phyloP scores from a whole-genome alignment of 1,140 invertebrate genomes.

The Drosophila kurseongensis region DNA sequence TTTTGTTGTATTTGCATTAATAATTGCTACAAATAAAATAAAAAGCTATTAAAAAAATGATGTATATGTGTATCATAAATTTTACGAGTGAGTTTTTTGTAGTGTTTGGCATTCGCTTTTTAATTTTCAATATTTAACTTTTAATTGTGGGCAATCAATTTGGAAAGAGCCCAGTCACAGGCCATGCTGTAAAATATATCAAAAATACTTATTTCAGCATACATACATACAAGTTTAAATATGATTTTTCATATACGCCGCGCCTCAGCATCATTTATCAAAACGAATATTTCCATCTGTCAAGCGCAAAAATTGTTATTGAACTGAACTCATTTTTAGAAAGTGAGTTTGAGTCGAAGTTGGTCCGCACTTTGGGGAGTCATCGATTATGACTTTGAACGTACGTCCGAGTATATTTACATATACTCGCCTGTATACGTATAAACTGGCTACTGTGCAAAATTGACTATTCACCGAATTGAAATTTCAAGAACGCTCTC shows the following conservation, averaged over 20 bases:
- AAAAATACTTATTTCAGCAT: constrained; percentile 53
- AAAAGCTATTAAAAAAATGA: constrained; percentile 63
- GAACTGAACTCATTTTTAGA: constrained; percentile 79
- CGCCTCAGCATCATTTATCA: constrained; percentile 71
- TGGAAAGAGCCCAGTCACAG: constrained; percentile 38
- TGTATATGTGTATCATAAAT: constrained; percentile 35
- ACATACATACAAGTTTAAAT: constrained; percentile 3
- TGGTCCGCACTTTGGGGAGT: constrained; percentile 42
- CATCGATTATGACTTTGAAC: constrained; percentile 66
- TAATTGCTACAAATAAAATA: constrained; percentile 82
- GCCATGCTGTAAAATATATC: constrained; percentile 64
- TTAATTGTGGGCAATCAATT: constrained; percentile 81
- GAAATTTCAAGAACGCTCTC: constrained; percentile 74
- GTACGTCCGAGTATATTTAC: constrained; percentile 16
- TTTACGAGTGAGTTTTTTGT: constrained; percentile 26
- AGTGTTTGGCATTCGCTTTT: constrained; percentile 59
- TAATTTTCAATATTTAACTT: constrained; percentile 81
- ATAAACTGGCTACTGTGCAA: constrained; percentile 66
- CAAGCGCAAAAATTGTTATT: constrained; percentile 62
- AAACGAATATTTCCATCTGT: constrained; percentile 63
- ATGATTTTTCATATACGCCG: constrained; percentile 33
- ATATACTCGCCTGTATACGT: constrained; percentile 5
- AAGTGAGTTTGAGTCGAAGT: constrained; percentile 59
- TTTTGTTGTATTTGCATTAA: constrained; percentile 68
- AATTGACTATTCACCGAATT: constrained; percentile 65